Base-by-base conservation (phyloP, 2,797 vertebrate genomes). In the Danio albolineatus region DNA sequence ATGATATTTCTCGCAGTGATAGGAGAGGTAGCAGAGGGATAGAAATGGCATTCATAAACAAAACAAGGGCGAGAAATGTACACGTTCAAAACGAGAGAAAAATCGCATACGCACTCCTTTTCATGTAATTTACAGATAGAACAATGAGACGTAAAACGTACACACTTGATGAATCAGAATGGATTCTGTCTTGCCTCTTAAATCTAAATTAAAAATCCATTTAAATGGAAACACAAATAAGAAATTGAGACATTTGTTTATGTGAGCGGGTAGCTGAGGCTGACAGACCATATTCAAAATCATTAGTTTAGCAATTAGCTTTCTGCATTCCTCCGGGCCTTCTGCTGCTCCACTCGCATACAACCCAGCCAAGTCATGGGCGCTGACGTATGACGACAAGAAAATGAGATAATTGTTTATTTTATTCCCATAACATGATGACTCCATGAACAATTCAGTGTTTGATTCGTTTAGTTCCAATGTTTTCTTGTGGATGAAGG, bases 251-350 rank as follows among this genome's bases (percentile, higher is more conserved):
- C 44, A 21, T 87, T 74, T 66, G 78, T 79, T 73, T 73, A 28
- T 64, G 77, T 64, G 82, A 48, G 61, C 46, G 82, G 51, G 65
- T 36, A 36, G 38, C 54, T 6, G 6, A 67, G 38, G 81, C 86
- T 85, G 78, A 88, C 87, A 87, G 85, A 87, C 72, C 66, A 57
- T 81, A 74, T 85, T 79, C 81, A 86, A 88, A 89, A 86, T 85
- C 83, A 88, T 91, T 91, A 88, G 66, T 84, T 88, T 80, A 69
- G 77, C 83, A 85, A 87, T 90, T 90, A 87, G 77, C 82, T 83
- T 73, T 39, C 73, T 17, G 13, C 13, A 36, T 85, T 77, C 77
- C 85, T 86, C 76, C 9, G 69, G 87, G 78, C 74, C 21, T 65
- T 61, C 64, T 46, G 36, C 71, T 78, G 81, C 85, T 88, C 84